Evolutionary conservation across 2,888 invertebrate species (phyloP), one percentile per base, ranked within the genome.

Genomic region (Agrochola macilenta): DNA sequence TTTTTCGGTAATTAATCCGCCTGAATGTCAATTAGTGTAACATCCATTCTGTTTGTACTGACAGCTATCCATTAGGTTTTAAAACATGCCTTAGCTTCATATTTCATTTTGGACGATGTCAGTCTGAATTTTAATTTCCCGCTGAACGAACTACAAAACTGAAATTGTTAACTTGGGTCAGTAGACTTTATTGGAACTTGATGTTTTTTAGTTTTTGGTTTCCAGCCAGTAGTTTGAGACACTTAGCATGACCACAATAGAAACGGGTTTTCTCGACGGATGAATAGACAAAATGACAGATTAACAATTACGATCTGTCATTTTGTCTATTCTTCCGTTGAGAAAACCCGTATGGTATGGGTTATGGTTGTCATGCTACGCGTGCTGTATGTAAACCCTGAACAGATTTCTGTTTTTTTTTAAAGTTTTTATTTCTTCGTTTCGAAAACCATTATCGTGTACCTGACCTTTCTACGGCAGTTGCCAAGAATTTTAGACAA

Each of bases 11-110:
- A 72, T 79, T 81, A 80, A 78, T 79, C 74, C 71, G 71, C 69
- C 65, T 77, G 69, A 78, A 79, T 77, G 81, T 88, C 75, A 79
- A 86, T 88, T 80, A 86, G 64, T 35, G 58, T 70, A 74, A 82
- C 54, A 63, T 61, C 43, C 60, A 75, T 74, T 68, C 71, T 73
- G 71, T 75, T 71, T 17, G 66, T 5, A 60, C 58, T 80, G 75
- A 69, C 69, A 77, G 43, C 57, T 71, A 68, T 80, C 72, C 23
- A 78, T 85, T 74, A 79, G 26, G 58, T 43, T 58, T 69, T 60
- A 9, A 30, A 74, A 81, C 35, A 61, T 65, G 30, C 26, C 30
- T 70, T 49, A 73, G 64, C 52, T 57, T 39, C 35, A 20, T 49
- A 52, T 63, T 76, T 26, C 1, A 77, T 68, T 83, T 69, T 60